Percentiles rank a stretch among this genome's conserved stretches.
These are phyloP conservation scores for Euleptes europaea DNA, from an alignment of 2,113 vertebrate genomes.

Conservation along the genomic window DNA sequence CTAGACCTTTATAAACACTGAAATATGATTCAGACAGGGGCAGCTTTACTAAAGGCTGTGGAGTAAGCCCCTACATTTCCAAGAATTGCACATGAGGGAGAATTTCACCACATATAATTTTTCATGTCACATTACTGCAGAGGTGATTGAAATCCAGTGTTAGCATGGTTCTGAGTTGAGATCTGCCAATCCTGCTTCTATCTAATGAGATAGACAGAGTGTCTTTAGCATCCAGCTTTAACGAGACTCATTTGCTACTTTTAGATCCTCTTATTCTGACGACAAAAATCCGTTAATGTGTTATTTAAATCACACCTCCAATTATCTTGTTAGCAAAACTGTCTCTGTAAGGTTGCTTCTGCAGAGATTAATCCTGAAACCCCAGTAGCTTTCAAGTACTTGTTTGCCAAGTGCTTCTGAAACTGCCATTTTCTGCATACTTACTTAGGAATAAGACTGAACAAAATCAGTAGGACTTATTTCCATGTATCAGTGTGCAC, in stretches of 20 bases:
- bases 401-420: not conserved
- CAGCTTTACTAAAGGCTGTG: not conserved
- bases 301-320: constrained; percentile 15
- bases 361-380: not conserved
- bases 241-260: constrained; percentile 5
- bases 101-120: not conserved
- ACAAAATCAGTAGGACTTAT: not conserved
- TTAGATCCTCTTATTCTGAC: constrained; percentile 17
- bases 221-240: constrained; percentile 12
- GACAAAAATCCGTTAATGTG: constrained; percentile 6
- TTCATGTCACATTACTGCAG: not conserved
- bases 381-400: not conserved
- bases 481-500: not conserved
- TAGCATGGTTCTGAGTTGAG: not conserved
- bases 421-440: not conserved
- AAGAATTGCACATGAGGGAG: not conserved
- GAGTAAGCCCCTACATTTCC: not conserved
- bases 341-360: not conserved
- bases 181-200: not conserved
- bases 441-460: not conserved
- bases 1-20: not conserved
- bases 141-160: not conserved
- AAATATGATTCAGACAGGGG: not conserved
- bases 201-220: constrained; percentile 1
- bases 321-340: not conserved